Conservation (phyloP, 2,888 invertebrate species). For the Priocnemis perturbator region DNA sequence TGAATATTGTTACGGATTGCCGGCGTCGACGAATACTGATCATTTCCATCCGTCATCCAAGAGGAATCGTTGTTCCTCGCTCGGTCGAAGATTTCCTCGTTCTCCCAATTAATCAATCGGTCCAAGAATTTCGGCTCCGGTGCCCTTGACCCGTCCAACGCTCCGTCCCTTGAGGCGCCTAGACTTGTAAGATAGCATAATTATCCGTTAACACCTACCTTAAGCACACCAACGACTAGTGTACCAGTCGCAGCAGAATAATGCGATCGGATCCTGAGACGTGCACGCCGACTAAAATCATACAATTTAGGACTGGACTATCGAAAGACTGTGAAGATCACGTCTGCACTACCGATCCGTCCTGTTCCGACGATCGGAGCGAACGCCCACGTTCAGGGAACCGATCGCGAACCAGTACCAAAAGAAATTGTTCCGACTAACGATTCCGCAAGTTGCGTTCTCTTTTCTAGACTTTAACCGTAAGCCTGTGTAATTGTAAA, state of each 20-base stretch:
- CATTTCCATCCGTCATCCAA: too few relatives aligned
- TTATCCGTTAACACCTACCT: constrained; percentile 54
- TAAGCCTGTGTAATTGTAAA: constrained; percentile 34
- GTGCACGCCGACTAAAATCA: constrained; percentile 19
- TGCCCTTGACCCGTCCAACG: constrained; percentile 50
- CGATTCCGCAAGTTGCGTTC: constrained; percentile 28
- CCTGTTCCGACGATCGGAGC: too few relatives aligned
- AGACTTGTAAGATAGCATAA: constrained; percentile 57
- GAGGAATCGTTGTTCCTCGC: too few relatives aligned
- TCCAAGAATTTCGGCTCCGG: constrained; percentile 25
- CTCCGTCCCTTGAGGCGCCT: constrained; percentile 55
- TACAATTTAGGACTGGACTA: too few relatives aligned
- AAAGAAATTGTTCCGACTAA: constrained; percentile 54
- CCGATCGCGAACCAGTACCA: constrained; percentile 56
- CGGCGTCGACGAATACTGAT: too few relatives aligned
- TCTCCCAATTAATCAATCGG: constrained; percentile 2
- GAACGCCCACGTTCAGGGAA: constrained; percentile 45
- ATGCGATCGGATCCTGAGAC: constrained; percentile 46
- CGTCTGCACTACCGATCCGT: too few relatives aligned
- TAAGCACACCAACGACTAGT: constrained; percentile 49
- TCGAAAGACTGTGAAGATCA: too few relatives aligned
- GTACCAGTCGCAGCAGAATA: constrained; percentile 46
- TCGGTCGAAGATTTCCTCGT: too few relatives aligned
- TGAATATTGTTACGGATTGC: too few relatives aligned
- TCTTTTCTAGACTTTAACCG: constrained; percentile 40